Evolutionary conservation across 2,888 invertebrate genomes (phyloP), one percentile per base, ranked within the genome.

Genomic region (Perithous albicinctus): DNA sequence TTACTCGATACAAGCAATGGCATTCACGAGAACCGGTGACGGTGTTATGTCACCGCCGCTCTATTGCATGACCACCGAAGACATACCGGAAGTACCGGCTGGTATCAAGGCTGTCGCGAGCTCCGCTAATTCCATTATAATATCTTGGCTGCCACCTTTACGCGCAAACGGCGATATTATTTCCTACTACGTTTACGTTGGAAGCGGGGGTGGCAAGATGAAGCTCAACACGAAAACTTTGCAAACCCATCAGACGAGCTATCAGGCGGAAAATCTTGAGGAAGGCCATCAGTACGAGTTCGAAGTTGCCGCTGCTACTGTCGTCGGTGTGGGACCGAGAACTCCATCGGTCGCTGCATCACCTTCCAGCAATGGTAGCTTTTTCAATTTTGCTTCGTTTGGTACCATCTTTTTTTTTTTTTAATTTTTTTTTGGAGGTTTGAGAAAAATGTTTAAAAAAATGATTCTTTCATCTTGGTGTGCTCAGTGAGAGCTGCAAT

Each of bases 61-160:
- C 64, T 97, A 95, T 92, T 97, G 98, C 89, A 96, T 96, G 87
- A 98, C 98, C 29, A 96, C 97, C 89, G 97, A 98, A 94, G 98
- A 98, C 93, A 97, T 97, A 54, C 98, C 98, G 80, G 97, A 97
- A 74, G 95, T 97, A 51, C 98, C 98, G 51, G 97, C 97, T 43
- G 97, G 97, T 87, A 97, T 98, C 86, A 98, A 98, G 94, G 98
- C 98, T 2, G 96, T 97, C 73, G 96, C 97, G 70, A 97, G 97
- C 85, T 97, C 97, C 43, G 95, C 96, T 48, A 97, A 96, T 91
- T 97, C 97, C 93, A 97, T 97, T 86, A 94, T 97, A 77, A 96
- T 97, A 46, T 97, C 98, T 18, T 98, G 98, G 98, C 94, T 97
- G 84, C 97, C 98, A 15, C 98, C 98, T 0, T 93, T 95, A 20